Evolutionary conservation across 1,140 invertebrate species (phyloP).

Genomic region (Achatina immaculata): DNA sequence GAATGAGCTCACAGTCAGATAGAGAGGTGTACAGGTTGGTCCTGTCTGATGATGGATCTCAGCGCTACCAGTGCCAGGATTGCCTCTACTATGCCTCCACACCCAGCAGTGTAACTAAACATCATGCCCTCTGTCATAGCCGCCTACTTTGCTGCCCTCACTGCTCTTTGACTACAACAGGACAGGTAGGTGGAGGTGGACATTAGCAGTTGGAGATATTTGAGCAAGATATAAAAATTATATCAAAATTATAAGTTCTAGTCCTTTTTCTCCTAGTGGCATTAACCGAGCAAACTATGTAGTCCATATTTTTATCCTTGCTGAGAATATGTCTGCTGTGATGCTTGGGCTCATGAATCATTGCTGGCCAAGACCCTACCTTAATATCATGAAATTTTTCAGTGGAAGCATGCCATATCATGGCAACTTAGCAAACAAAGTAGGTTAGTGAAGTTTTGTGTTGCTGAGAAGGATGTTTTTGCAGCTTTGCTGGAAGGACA

Average conservation of each 20-base stretch:
- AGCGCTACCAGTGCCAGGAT: slow-evolving; percentile 32
- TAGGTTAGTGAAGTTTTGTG: no score
- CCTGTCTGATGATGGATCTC: slow-evolving; percentile 1
- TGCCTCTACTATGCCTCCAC: slow-evolving; percentile 29
- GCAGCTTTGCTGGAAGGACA: no score
- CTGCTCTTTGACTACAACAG: slow-evolving; percentile 18
- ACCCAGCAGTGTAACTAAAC: slow-evolving; percentile 21
- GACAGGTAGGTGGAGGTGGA: slow-evolving; percentile 6
- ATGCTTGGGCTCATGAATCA: no score
- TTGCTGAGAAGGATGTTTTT: no score
- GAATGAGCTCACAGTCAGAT: not conserved
- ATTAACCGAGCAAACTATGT: not conserved
- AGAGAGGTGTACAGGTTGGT: slow-evolving; percentile 17
- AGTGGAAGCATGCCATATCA: no score
- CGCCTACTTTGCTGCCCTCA: slow-evolving; percentile 20
- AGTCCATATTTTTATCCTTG: no score
- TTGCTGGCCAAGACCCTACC: no score
- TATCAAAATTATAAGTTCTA: not conserved
- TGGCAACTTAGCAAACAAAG: no score
- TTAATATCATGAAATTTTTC: no score
- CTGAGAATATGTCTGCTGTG: no score
- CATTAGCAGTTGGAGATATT: slow-evolving; percentile 11
- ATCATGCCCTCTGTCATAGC: slow-evolving; percentile 29
- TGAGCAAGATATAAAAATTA: not conserved
- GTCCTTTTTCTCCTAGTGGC: not conserved